These are phyloP conservation scores for Poeciliopsis turrubarensis DNA, from an alignment of 2,113 vertebrate genomes.

Conservation along the genomic window DNA sequence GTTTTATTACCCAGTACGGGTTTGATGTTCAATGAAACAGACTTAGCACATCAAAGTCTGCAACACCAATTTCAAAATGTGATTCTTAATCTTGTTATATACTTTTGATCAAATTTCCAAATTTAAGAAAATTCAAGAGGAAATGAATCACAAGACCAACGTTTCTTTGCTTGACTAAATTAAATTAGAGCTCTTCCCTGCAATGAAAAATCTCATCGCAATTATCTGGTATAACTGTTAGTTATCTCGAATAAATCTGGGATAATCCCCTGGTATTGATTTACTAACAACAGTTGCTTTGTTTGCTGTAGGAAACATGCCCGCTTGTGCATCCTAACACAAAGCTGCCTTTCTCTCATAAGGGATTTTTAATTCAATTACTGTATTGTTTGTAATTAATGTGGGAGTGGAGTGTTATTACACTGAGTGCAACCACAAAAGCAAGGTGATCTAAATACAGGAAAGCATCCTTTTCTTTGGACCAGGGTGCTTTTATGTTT, in stretches of 20 bases:
- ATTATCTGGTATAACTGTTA: not conserved
- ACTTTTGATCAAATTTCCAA: not conserved
- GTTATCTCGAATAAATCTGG: not conserved
- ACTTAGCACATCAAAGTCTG: too few species aligned
- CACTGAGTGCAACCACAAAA: constrained; percentile 9
- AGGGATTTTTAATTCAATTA: constrained; percentile 22
- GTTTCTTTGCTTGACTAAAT: not conserved
- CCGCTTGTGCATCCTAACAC: constrained; percentile 10
- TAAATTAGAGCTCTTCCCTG: too few species aligned
- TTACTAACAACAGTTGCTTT: constrained; percentile 43
- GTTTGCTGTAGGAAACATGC: constrained; percentile 31
- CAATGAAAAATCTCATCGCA: not conserved
- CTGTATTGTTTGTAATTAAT: constrained; percentile 8
- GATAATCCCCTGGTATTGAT: constrained; percentile 6
- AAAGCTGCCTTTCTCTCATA: constrained; percentile 22
- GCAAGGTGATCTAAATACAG: not conserved
- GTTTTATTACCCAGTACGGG: not conserved
- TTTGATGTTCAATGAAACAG: not conserved
- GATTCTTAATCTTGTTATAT: not conserved
- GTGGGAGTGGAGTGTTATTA: not conserved
- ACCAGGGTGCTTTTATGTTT: not conserved
- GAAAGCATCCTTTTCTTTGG: not conserved
- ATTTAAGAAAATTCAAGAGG: not conserved
- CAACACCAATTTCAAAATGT: not conserved
- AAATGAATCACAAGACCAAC: not conserved